Evolutionary conservation across 2,797 vertebrate species (phyloP), one percentile per base, ranked within the genome.

Genomic region (Hippopotamyrus pictus): DNA sequence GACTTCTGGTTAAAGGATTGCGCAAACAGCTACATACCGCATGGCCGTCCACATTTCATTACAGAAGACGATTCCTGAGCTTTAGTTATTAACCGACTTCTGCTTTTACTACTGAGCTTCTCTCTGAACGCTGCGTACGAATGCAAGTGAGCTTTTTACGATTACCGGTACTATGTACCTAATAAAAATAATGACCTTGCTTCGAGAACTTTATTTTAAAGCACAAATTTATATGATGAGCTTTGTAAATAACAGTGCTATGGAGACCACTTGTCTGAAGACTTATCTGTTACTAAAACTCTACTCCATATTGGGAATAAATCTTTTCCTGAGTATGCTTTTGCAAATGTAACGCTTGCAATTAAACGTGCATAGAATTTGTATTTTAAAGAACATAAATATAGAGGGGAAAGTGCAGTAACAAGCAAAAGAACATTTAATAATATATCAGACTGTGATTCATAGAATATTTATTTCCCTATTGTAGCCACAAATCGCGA

Each of bases 1-100:
- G 90, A 91, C 91, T 93, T 92, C 91, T 87, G 89, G 87, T 91
- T 92, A 91, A 93, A 89, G 91, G 90, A 91, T 90, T 91, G 69
- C 88, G 91, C 90, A 90, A 92, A 90, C 84, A 88, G 88, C 91
- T 89, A 88, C 88, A 91, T 87, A 88, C 88, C 69, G 88, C 59
- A 33, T 8, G 84, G 37, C 88, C 62, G 57, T 50, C 85, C 89
- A 89, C 91, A 93, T 93, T 93, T 92, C 91, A 93, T 91, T 90
- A 17, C 91, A 91, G 92, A 91, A 91, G 89, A 90, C 89, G 91
- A 91, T 93, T 92, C 89, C 89, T 89, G 91, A 88, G 17, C 33
- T 87, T 53, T 89, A 90, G 91, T 91, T 92, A 92, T 84, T 90
- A 85, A 89, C 48, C 53, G 86, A 90, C 62, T 88, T 25, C 25